Evolutionary conservation across 2,888 invertebrate species (phyloP), one percentile per base, ranked within the genome.

Genomic region (Bombylius discolor): DNA sequence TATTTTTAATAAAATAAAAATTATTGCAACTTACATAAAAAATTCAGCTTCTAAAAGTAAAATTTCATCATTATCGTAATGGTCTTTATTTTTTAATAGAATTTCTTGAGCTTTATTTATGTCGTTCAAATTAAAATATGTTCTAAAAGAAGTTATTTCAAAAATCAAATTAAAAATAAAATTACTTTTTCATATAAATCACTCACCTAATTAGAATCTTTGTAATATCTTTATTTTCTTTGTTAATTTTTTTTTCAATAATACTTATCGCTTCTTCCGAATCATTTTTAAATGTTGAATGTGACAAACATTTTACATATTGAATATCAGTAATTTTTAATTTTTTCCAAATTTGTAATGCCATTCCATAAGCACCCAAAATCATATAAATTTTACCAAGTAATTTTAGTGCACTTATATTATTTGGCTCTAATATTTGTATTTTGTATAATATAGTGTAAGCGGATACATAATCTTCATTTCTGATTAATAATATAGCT

Each of bases 391-490:
- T 71, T 51, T 73, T 70, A 6, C 76, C 73, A 46, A 81, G 67
- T 46, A 80, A 65, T 48, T 78, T 65, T 69, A 78, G 75, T 0
- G 78, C 77, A 53, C 76, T 70, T 12, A 74, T 63, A 47, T 77
- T 72, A 31, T 72, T 71, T 2, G 78, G 73, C 60, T 76, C 72
- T 39, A 67, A 59, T 32, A 63, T 61, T 56, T 76, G 70, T 1
- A 76, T 70, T 65, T 70, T 68, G 50, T 73, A 69, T 13, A 81
- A 67, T 60, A 75, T 63, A 56, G 79, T 76, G 60, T 78, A 73
- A 1, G 85, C 80, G 59, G 80, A 77, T 31, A 80, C 65, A 62
- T 78, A 79, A 56, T 80, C 73, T 32, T 77, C 71, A 50, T 76
- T 72, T 23, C 78, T 71, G 68, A 75, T 81, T 23, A 73, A 68